Percentiles rank a stretch among this genome's conserved stretches.
phyloP scores from a whole-genome alignment of 2,113 vertebrate genomes.

The Cricetomys ansorgei region DNA sequence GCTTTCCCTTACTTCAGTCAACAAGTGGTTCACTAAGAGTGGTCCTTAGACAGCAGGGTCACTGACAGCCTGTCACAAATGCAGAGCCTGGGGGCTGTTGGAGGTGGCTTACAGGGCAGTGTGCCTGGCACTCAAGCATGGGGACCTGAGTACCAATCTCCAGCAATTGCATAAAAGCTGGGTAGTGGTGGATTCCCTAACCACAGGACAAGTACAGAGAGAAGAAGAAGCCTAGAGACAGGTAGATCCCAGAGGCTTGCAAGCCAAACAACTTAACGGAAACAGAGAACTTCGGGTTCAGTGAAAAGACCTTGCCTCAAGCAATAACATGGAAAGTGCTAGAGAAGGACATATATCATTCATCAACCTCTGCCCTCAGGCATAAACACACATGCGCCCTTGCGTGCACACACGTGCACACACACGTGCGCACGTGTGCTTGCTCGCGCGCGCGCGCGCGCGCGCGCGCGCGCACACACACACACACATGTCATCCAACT shows the following conservation, averaged over 20 bases:
- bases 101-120: background rate
- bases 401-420: background rate
- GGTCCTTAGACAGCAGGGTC: background rate
- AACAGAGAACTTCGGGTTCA: background rate
- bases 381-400: background rate
- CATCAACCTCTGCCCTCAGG: background rate
- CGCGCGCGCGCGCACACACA: too few relatives aligned
- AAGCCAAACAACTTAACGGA: background rate
- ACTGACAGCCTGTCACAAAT: background rate
- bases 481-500: too few relatives aligned
- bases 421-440: fast-evolving
- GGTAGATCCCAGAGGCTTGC: background rate
- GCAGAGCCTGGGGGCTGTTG: background rate
- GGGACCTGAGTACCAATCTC: background rate
- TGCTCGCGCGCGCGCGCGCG: too few relatives aligned
- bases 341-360: background rate
- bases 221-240: background rate
- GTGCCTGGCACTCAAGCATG: background rate
- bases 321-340: background rate
- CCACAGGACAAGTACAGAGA: background rate
- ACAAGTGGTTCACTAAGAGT: background rate
- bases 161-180: background rate
- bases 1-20: background rate
- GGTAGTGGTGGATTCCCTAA: background rate
- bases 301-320: background rate